Conservation (phyloP, 2,888 invertebrate genomes). For the Sicus ferrugineus region DNA sequence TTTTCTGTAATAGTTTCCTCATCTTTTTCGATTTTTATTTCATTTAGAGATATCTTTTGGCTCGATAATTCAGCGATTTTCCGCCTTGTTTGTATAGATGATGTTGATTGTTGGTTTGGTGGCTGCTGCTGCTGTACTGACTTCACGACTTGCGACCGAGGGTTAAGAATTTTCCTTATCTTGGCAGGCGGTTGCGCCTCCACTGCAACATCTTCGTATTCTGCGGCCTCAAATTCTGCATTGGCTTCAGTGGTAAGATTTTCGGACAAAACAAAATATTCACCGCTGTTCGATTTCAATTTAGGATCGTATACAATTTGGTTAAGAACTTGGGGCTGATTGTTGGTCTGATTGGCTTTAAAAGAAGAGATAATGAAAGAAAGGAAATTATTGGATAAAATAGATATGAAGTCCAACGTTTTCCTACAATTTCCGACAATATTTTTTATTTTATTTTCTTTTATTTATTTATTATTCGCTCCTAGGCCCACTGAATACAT, state of each 20-base stretch:
- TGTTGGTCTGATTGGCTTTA: neutral
- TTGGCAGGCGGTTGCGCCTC: constrained; percentile 34
- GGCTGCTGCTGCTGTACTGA: neutral
- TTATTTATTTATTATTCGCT: too few species aligned
- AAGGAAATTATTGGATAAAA: neutral
- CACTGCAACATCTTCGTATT: neutral
- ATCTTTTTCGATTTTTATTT: neutral
- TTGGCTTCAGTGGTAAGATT: constrained; percentile 14
- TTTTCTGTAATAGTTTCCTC: constrained; percentile 1
- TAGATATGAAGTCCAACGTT: too few species aligned
- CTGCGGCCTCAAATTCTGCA: constrained; percentile 22
- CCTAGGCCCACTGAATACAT: too few species aligned
- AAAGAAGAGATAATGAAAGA: neutral
- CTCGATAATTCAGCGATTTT: constrained; percentile 31
- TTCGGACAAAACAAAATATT: constrained; percentile 15
- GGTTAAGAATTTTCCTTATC: constrained; percentile 29
- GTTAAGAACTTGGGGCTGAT: constrained; percentile 21
- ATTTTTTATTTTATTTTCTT: neutral
- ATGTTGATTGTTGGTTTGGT: neutral
- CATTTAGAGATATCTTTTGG: neutral
- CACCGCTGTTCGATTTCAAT: neutral
- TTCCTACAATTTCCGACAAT: too few species aligned
- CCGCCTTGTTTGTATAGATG: constrained; percentile 33
- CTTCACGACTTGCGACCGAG: neutral
- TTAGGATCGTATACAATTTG: constrained; percentile 17